Evolutionary conservation across 2,888 invertebrate species (phyloP).

Genomic region (Drosophila aldrichi): DNA sequence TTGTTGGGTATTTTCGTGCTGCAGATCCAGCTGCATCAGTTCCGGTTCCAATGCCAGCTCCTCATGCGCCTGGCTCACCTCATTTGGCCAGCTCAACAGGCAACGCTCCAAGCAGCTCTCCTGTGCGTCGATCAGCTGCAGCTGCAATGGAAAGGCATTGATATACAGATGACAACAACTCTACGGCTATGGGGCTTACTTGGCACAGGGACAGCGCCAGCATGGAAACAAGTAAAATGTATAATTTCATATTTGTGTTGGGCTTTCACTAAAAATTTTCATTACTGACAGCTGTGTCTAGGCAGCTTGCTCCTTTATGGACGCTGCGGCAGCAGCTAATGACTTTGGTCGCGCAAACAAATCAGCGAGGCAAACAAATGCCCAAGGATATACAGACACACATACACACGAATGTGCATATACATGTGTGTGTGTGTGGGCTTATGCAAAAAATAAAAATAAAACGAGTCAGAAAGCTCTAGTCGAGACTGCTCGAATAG

Average conservation of each 20-base stretch:
- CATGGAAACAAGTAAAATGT: slow-evolving; percentile 44
- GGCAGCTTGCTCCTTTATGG: slow-evolving; percentile 42
- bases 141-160: slow-evolving; percentile 15
- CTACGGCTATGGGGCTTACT: slow-evolving; percentile 1
- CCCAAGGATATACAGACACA: slow-evolving; percentile 13
- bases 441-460: slow-evolving; percentile 4
- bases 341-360: slow-evolving; percentile 53
- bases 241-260: slow-evolving; percentile 68
- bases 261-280: slow-evolving; percentile 47
- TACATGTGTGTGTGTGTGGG: neutral
- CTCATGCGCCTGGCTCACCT: neutral
- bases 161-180: slow-evolving; percentile 4
- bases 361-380: slow-evolving; percentile 44
- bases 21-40: neutral
- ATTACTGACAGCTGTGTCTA: slow-evolving; percentile 61
- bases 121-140: slow-evolving; percentile 7
- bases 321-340: slow-evolving; percentile 59
- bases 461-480: too few species aligned
- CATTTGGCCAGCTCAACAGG: slow-evolving; percentile 5
- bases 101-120: slow-evolving; percentile 25
- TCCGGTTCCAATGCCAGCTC: neutral
- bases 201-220: slow-evolving; percentile 14
- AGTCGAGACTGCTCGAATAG: too few species aligned
- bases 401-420: neutral
- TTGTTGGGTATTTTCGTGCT: neutral